Evolutionary conservation across 2,888 invertebrate species (phyloP).

Genomic region (Taenaris catops): DNA sequence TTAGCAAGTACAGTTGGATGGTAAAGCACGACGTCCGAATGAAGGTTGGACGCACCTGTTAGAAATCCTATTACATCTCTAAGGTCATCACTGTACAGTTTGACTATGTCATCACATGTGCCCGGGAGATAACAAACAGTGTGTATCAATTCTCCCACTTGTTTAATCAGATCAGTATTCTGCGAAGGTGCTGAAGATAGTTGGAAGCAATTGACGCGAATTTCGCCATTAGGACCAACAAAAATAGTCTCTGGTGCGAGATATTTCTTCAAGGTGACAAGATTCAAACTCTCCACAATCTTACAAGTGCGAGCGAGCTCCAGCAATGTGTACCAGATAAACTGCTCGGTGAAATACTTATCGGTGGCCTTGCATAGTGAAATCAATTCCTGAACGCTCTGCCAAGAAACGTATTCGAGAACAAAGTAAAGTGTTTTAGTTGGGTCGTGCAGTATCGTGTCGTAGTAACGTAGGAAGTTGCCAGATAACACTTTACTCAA

Average conservation of each 20-base stretch:
- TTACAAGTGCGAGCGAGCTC: constrained; percentile 55
- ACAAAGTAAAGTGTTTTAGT: constrained; percentile 71
- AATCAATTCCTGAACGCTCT: constrained; percentile 52
- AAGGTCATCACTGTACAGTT: constrained; percentile 59
- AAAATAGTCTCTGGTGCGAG: constrained; percentile 48
- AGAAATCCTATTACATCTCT: constrained; percentile 53
- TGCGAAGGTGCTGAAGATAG: constrained; percentile 27
- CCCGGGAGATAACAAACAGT: constrained; percentile 38
- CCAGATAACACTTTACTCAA: constrained; percentile 54
- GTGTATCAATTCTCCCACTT: constrained; percentile 50
- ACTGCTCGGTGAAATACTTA: constrained; percentile 53
- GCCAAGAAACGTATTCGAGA: constrained; percentile 62
- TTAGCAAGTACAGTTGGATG: constrained; percentile 70
- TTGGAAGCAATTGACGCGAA: constrained; percentile 63
- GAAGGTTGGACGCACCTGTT: constrained; percentile 44
- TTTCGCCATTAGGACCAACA: constrained; percentile 49
- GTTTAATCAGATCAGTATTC: constrained; percentile 39
- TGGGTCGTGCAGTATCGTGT: constrained; percentile 66
- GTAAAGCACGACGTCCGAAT: constrained; percentile 60
- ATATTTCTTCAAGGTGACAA: constrained; percentile 49
- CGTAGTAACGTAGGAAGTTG: constrained; percentile 59
- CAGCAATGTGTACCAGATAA: constrained; percentile 62
- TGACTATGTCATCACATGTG: constrained; percentile 33
- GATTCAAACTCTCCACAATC: constrained; percentile 40
- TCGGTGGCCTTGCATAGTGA: constrained; percentile 46